Evolutionary conservation across 2,888 invertebrate genomes (phyloP).

Genomic region (Cyclophora albipunctata): DNA sequence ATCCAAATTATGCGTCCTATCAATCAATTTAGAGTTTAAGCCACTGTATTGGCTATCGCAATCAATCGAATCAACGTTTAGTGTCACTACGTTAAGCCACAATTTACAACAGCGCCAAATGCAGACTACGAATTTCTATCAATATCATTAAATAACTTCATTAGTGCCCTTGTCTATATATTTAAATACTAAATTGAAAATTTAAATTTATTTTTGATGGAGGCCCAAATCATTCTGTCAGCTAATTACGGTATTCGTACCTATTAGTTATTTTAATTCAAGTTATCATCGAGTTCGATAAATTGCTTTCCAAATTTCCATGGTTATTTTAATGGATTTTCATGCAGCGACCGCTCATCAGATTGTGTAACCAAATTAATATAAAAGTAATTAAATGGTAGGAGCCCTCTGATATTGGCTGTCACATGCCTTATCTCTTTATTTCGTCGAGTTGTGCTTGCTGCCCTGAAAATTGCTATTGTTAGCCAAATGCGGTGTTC

Average conservation of each 20-base stretch:
- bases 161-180: too few relatives aligned
- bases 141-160: too few relatives aligned
- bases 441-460: too few relatives aligned
- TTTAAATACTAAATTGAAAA: neutral
- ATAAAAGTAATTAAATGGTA: neutral
- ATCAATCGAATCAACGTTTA: too few relatives aligned
- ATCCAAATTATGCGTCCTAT: neutral
- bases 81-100: too few relatives aligned
- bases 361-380: conserved; percentile 5
- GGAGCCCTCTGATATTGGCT: too few relatives aligned
- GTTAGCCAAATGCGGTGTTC: too few relatives aligned
- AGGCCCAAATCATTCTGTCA: conserved; percentile 12
- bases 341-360: neutral
- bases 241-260: conserved; percentile 12
- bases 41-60: too few relatives aligned
- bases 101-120: too few relatives aligned
- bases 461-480: too few relatives aligned
- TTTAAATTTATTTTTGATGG: conserved; percentile 7
- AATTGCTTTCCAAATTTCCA: conserved; percentile 13
- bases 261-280: conserved; percentile 14
- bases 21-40: neutral
- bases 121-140: too few relatives aligned
- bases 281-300: conserved; percentile 15
- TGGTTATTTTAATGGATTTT: conserved; percentile 9
- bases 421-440: too few relatives aligned